phyloP scores from a whole-genome alignment of 2,113 vertebrate species.

The Helogale parvula region DNA sequence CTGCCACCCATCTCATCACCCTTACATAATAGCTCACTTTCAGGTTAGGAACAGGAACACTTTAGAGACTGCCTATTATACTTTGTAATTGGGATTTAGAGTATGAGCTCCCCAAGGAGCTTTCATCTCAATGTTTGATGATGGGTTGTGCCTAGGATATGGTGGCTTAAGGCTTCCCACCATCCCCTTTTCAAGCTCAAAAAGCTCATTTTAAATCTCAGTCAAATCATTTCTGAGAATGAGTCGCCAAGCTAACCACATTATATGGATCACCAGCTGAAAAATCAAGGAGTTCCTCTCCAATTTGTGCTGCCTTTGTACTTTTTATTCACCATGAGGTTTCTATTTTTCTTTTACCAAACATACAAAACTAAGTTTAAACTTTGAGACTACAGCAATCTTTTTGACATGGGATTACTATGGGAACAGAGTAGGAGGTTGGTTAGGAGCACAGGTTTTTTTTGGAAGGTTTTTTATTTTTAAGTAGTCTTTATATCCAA shows the following conservation, averaged over 20 bases:
- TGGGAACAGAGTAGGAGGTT: neutral
- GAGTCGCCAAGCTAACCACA: neutral
- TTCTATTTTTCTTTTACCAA: slow-evolving; percentile 12
- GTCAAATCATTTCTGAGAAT: neutral
- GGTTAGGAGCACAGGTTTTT: neutral
- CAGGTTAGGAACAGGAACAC: neutral
- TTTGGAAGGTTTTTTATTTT: neutral
- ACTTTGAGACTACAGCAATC: neutral
- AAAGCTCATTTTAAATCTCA: slow-evolving; percentile 9
- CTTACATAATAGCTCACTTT: neutral
- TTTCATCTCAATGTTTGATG: neutral
- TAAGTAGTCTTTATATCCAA: neutral
- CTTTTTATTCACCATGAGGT: neutral
- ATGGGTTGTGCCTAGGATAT: neutral
- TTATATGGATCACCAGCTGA: neutral
- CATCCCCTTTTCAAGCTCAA: neutral
- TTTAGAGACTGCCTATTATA: neutral
- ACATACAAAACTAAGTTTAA: slow-evolving; percentile 26
- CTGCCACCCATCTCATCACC: neutral
- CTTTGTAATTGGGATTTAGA: neutral
- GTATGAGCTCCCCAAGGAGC: neutral
- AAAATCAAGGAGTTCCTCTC: neutral
- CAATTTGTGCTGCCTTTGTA: neutral
- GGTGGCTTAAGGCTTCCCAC: neutral
- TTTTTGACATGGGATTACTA: slow-evolving; percentile 40